Evolutionary conservation across 2,888 invertebrate species (phyloP).

Genomic region (Stenoptilia bipunctidactyla): DNA sequence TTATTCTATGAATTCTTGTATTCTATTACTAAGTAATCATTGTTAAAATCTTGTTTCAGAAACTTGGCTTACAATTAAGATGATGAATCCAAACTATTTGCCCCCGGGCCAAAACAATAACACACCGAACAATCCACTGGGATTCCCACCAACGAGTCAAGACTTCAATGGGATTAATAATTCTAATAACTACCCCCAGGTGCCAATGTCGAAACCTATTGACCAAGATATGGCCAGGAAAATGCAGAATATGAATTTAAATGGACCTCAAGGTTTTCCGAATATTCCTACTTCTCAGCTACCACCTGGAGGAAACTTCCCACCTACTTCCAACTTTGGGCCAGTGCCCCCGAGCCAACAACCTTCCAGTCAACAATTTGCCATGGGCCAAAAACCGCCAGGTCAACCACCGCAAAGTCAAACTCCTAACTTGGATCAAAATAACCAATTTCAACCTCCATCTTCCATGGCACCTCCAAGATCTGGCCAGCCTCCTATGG

Average conservation of each 20-base stretch:
- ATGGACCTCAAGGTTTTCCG: constrained; percentile 40
- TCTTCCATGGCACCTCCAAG: constrained; percentile 8
- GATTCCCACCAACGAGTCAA: constrained; percentile 43
- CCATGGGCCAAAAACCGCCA: constrained; percentile 7
- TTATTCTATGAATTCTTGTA: no score
- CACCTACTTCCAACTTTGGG: constrained; percentile 33
- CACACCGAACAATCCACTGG: constrained; percentile 45
- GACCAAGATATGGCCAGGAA: constrained; percentile 55
- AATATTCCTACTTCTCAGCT: constrained; percentile 37
- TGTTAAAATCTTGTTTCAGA: no score
- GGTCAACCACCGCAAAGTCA: constrained; percentile 8
- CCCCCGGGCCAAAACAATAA: constrained; percentile 63
- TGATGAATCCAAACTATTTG: constrained; percentile 65
- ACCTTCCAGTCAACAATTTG: constrained; percentile 13
- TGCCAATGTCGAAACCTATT: constrained; percentile 29
- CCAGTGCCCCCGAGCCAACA: constrained; percentile 25
- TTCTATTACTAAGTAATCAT: no score
- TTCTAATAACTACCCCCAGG: constrained; percentile 43
- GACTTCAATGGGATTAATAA: constrained; percentile 55
- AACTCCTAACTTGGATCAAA: constrained; percentile 19
- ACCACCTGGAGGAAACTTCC: constrained; percentile 34
- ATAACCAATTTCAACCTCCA: constrained; percentile 16
- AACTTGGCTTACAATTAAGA: constrained; percentile 16
- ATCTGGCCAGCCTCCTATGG: constrained; percentile 18
- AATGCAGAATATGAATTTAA: constrained; percentile 56